phyloP scores from a whole-genome alignment of 2,888 invertebrate species.

The Lutraria lutraria region DNA sequence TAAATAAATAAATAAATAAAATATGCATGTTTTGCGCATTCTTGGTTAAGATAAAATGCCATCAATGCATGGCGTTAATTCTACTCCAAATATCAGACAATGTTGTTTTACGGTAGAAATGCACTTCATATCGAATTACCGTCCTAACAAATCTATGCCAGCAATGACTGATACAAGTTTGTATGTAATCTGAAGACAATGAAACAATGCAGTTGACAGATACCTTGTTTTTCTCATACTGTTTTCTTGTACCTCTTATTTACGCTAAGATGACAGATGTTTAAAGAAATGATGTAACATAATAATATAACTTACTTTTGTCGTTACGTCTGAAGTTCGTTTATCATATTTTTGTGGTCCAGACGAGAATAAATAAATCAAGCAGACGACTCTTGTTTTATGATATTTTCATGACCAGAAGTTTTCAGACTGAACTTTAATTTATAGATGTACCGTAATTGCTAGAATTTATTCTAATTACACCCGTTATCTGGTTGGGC shows the following conservation, averaged over 20 bases:
- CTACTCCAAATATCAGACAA: too few species aligned
- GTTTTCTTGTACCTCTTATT: not conserved
- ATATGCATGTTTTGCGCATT: too few species aligned
- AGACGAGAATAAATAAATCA: not conserved
- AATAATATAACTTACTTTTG: not conserved
- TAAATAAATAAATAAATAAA: too few species aligned
- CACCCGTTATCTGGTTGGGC: not conserved
- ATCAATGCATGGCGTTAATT: too few species aligned
- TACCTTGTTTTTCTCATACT: not conserved
- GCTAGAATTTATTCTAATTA: not conserved
- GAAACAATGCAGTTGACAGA: not conserved
- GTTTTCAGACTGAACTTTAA: not conserved
- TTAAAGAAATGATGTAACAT: not conserved
- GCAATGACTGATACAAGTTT: not conserved
- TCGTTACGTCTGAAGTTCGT: not conserved
- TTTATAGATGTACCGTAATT: not conserved
- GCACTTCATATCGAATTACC: slow-evolving; percentile 5
- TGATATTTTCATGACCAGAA: not conserved
- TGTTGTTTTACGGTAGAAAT: slow-evolving; percentile 16
- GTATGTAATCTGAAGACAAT: not conserved
- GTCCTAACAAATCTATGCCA: not conserved
- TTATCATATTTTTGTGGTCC: not conserved
- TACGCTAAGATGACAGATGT: slow-evolving; percentile 1
- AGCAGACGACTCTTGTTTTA: not conserved
- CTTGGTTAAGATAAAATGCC: too few species aligned